A percentile compares a stretch with the other conserved stretches of the same genome.
Evolutionary conservation across 2,113 vertebrate species (phyloP).

Genomic region (Serilophus lunatus): DNA sequence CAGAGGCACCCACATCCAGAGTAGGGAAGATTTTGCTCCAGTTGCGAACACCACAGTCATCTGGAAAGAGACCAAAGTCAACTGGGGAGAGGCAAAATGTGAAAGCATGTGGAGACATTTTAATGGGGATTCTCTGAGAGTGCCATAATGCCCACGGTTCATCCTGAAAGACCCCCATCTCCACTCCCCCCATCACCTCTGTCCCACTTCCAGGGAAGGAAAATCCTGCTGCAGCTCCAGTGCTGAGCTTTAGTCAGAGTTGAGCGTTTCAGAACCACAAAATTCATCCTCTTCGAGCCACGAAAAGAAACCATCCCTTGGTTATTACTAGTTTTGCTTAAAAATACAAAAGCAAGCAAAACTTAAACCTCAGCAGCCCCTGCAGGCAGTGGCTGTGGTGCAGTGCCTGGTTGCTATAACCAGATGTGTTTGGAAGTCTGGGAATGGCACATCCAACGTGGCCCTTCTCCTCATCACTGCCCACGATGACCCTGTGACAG

Average conservation of each 20-base stretch:
- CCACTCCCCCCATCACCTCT: fast-evolving
- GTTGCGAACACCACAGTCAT: not conserved
- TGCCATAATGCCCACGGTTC: not conserved
- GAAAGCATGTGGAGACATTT: not conserved
- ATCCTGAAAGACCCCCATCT: not conserved
- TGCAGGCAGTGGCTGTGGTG: not conserved
- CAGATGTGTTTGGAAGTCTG: not conserved
- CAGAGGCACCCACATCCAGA: not conserved
- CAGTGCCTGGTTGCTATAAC: not conserved
- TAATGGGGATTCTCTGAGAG: not conserved
- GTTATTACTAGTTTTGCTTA: not conserved
- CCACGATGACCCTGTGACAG: fast-evolving
- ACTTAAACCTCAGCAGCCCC: fast-evolving
- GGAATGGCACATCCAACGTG: not conserved
- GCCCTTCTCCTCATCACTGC: not conserved
- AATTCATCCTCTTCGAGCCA: fast-evolving
- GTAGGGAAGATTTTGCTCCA: not conserved
- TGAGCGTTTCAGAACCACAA: not conserved
- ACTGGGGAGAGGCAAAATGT: not conserved
- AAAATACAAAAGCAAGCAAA: not conserved
- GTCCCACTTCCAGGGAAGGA: fast-evolving
- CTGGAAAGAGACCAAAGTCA: not conserved
- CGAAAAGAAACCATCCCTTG: not conserved
- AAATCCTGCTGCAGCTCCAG: not conserved
- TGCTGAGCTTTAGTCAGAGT: not conserved